Conservation (phyloP, 2,113 vertebrate genomes). For the Centropristis striata region DNA sequence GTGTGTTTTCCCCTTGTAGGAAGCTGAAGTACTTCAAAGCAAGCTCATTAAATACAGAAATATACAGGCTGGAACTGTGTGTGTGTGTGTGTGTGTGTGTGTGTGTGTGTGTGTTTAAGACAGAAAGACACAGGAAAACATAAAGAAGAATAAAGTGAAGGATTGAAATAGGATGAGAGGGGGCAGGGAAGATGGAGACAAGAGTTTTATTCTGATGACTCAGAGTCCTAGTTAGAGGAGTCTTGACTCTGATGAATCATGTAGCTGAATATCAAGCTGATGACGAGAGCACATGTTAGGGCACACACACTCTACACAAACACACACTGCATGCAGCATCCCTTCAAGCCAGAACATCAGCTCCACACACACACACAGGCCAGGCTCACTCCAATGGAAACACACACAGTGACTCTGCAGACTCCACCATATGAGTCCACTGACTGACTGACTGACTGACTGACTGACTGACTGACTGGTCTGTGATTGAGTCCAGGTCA, state of each 20-base stretch:
- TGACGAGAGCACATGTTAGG: constrained; percentile 24
- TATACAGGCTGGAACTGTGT: constrained; percentile 22
- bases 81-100: constrained; percentile 8
- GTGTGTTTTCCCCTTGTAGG: constrained; percentile 29
- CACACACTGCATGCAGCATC: no score
- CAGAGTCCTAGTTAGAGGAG: constrained; percentile 56
- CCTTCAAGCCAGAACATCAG: no score
- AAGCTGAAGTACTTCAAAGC: constrained; percentile 52
- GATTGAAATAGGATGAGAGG: constrained; percentile 21
- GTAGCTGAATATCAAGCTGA: constrained; percentile 58
- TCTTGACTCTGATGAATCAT: constrained; percentile 46
- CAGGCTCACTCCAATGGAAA: no score
- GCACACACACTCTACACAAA: constrained; percentile 32
- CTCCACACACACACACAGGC: constrained; percentile 31
- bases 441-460: no score
- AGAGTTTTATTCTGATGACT: constrained; percentile 57
- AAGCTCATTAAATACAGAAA: constrained; percentile 56
- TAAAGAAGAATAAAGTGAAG: constrained; percentile 30
- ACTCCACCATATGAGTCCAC: no score
- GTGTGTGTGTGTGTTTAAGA: not conserved
- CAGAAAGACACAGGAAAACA: constrained; percentile 3
- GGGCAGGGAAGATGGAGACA: constrained; percentile 1
- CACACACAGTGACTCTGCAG: no score
- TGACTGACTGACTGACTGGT: no score
- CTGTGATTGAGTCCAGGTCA: no score